A percentile compares a stretch with the other conserved stretches of the same genome.
These are phyloP conservation scores for Aleiodes alternator DNA, from an alignment of 2,888 invertebrate genomes.

Conservation along the genomic window DNA sequence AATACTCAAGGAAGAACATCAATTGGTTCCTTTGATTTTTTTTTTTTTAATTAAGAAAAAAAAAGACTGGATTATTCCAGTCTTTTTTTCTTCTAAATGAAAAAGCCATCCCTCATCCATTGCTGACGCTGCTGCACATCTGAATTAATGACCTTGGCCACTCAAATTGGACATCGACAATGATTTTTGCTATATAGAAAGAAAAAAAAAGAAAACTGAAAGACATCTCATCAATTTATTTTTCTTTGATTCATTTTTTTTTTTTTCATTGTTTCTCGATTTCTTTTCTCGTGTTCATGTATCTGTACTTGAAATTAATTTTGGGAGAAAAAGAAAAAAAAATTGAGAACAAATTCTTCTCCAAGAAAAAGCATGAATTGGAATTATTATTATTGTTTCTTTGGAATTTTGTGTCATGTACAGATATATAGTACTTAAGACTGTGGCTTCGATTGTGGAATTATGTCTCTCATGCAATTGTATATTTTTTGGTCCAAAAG, in stretches of 20 bases:
- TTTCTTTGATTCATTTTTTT: background rate
- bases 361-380: background rate
- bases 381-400: conserved; percentile 28
- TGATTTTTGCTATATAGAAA: conserved; percentile 32
- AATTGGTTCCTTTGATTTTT: conserved; percentile 33
- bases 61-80: conserved; percentile 23
- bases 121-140: conserved; percentile 70
- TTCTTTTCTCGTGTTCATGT: conserved; percentile 60
- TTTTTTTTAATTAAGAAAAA: conserved; percentile 53
- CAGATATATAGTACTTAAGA: conserved; percentile 72
- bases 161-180: conserved; percentile 64
- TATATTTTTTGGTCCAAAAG: background rate
- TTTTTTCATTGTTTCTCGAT: conserved; percentile 12
- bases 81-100: conserved; percentile 19
- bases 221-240: conserved; percentile 5
- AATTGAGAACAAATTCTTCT: conserved; percentile 32
- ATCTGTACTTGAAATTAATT: conserved; percentile 67
- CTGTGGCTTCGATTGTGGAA: conserved; percentile 61
- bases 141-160: conserved; percentile 68
- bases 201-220: conserved; percentile 6
- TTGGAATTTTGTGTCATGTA: conserved; percentile 57
- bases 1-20: conserved; percentile 34
- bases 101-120: conserved; percentile 65
- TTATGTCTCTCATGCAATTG: conserved; percentile 36
- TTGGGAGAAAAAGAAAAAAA: conserved; percentile 39